Conservation (phyloP, 2,888 invertebrate genomes). For the Rhagonycha lutea region DNA sequence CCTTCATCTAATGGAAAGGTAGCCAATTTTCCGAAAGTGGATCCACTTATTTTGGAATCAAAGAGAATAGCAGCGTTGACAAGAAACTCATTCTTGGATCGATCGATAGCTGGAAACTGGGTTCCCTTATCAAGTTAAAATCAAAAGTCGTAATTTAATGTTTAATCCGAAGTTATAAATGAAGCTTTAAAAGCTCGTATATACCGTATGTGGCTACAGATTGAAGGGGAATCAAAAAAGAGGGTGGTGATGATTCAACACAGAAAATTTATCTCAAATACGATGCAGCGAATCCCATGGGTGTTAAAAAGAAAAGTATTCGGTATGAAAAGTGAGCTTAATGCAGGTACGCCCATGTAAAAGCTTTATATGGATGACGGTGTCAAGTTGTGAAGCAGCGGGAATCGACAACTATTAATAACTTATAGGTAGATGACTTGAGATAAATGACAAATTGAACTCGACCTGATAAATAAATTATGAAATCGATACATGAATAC, state of each 20-base stretch:
- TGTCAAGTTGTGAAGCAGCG: slow-evolving; percentile 10
- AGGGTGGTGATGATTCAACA: not conserved
- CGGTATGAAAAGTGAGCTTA: not conserved
- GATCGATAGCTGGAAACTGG: not conserved
- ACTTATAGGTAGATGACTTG: not conserved
- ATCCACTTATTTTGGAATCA: not conserved
- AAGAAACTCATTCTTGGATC: not conserved
- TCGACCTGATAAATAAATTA: not conserved
- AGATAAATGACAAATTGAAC: not conserved
- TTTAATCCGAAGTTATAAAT: not conserved
- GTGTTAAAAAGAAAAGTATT: not conserved
- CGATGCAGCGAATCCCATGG: not conserved
- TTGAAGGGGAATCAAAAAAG: not conserved
- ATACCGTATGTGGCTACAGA: not conserved
- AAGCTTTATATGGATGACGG: slow-evolving; percentile 10
- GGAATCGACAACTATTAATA: not conserved
- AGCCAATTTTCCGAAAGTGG: not conserved
- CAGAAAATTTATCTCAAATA: not conserved
- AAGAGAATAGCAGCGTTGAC: not conserved
- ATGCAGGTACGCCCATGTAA: slow-evolving; percentile 1
- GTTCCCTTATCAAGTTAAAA: not conserved
- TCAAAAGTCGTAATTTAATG: not conserved
- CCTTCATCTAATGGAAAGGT: not conserved
- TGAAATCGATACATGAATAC: not conserved
- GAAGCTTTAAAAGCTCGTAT: slow-evolving; percentile 1